Base-by-base conservation (phyloP, 2,113 vertebrate genomes). In the Atlantisia rogersi region DNA sequence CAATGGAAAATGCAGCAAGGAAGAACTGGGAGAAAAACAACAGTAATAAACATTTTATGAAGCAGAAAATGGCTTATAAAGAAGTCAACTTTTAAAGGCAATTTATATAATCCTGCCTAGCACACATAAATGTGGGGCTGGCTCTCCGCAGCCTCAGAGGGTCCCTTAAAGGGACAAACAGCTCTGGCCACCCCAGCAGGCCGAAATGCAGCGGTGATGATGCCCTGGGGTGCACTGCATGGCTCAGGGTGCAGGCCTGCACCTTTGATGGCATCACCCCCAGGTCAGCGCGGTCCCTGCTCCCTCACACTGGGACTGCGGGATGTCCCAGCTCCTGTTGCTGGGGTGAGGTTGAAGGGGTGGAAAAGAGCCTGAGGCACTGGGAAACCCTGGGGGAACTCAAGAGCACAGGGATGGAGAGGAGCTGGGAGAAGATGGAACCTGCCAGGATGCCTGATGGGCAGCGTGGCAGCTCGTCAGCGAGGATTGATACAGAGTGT, bases 51-150 rank as follows among this genome's bases (percentile, higher is more conserved):
- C 93, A 90, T 91, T 97, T 97, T 96, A 96, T 96, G 97, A 96
- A 97, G 95, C 96, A 97, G 95, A 98, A 97, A 97, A 97, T 92
- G 95, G 95, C 85, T 96, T 95, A 97, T 97, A 96, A 97, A 97
- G 96, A 97, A 97, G 97, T 97, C 94, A 97, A 93, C 94, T 97
- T 97, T 94, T 95, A 95, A 97, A 97, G 93, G 95, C 93, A 95
- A 96, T 96, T 95, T 93, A 96, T 96, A 93, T 77, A 96, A 97
- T 94, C 84, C 90, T 96, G 89, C 94, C 95, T 97, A 94, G 58
- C 3, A 2, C 94, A 85, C 56, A 96, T 91, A 95, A 94, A 94
- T 3, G 85, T 0, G 1, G 73, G 94, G 93, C 94, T 68, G 92
- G 92, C 75, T 89, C 48, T 94, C 71, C 14, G 75, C 92, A 87